These are phyloP conservation scores for Glandiceps talaboti DNA, from an alignment of 53 echinoderm and acorn worm genomes.

Conservation along the genomic window DNA sequence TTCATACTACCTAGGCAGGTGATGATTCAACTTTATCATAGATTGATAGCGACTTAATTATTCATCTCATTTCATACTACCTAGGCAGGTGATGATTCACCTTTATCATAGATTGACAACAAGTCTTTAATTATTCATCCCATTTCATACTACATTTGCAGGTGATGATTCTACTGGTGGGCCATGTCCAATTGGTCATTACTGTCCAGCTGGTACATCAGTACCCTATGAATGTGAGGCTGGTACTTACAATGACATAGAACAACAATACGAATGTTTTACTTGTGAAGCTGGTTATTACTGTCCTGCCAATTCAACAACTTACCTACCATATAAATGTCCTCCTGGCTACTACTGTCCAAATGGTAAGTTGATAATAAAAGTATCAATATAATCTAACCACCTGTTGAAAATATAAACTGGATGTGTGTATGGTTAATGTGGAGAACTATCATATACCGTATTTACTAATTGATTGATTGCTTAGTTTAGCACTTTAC, in stretches of 20 bases:
- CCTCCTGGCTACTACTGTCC: constrained; percentile 91
- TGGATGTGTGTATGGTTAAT: too few species aligned
- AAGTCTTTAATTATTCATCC: neutral
- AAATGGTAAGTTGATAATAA: constrained; percentile 80
- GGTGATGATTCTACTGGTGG: constrained; percentile 65
- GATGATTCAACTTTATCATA: too few species aligned
- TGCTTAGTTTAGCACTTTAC: too few species aligned
- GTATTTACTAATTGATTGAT: too few species aligned
- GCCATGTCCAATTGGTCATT: constrained; percentile 67
- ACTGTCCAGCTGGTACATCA: constrained; percentile 64
- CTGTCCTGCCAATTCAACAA: constrained; percentile 45
- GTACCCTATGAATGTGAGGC: constrained; percentile 60
- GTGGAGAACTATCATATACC: too few species aligned
- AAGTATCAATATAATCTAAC: too few species aligned
- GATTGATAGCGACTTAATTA: too few species aligned
- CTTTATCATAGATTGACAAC: too few species aligned
- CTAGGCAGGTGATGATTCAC: too few species aligned
- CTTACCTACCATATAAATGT: constrained; percentile 48
- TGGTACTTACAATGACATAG: constrained; percentile 69
- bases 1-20: too few species aligned
- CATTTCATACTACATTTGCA: constrained; percentile 5
- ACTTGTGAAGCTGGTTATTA: constrained; percentile 65
- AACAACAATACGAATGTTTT: constrained; percentile 76
- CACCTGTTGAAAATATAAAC: too few species aligned
- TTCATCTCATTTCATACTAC: neutral